phyloP scores from a whole-genome alignment of 2,888 invertebrate species.

The Drosophila sordidapex region DNA sequence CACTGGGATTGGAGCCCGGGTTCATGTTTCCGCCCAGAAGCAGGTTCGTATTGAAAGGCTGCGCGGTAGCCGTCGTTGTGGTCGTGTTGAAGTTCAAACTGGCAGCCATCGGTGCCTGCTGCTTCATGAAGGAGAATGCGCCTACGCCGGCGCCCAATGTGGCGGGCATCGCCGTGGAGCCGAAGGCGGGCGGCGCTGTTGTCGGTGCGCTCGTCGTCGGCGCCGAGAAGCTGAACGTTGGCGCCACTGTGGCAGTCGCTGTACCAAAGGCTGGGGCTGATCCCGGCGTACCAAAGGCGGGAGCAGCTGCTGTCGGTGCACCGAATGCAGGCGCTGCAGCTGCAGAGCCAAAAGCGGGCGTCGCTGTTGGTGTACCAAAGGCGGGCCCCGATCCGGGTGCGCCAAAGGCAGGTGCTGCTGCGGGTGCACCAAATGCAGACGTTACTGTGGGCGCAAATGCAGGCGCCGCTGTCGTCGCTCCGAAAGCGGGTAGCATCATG shows the following conservation, averaged over 20 bases:
- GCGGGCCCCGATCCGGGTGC: slow-evolving; percentile 17
- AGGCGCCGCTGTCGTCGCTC: slow-evolving; percentile 33
- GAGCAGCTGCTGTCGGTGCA: slow-evolving; percentile 16
- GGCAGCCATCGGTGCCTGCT: slow-evolving; percentile 72
- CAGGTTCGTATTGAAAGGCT: slow-evolving; percentile 61
- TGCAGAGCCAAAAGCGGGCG: slow-evolving; percentile 31
- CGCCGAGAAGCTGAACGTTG: slow-evolving; percentile 65
- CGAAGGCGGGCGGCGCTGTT: slow-evolving; percentile 64
- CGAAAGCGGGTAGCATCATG: slow-evolving; percentile 27
- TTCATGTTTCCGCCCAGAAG: slow-evolving; percentile 39
- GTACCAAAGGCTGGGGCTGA: slow-evolving; percentile 33
- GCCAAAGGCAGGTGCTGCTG: slow-evolving; percentile 39
- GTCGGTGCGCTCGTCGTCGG: slow-evolving; percentile 54
- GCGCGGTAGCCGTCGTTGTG: slow-evolving; percentile 78
- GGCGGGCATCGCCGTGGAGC: slow-evolving; percentile 50
- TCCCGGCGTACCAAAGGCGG: slow-evolving; percentile 44
- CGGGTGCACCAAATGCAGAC: slow-evolving; percentile 53
- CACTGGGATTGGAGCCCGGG: slow-evolving; percentile 31
- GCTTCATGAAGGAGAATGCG: slow-evolving; percentile 75
- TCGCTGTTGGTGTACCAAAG: slow-evolving; percentile 29
- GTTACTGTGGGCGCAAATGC: slow-evolving; percentile 34
- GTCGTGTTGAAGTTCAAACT: slow-evolving; percentile 82
- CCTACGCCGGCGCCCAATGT: slow-evolving; percentile 58
- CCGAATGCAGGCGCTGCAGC: slow-evolving; percentile 30
- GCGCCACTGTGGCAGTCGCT: slow-evolving; percentile 43